Evolutionary conservation across 1,140 invertebrate genomes (phyloP).

Genomic region (Hydropsyche tenuis): DNA sequence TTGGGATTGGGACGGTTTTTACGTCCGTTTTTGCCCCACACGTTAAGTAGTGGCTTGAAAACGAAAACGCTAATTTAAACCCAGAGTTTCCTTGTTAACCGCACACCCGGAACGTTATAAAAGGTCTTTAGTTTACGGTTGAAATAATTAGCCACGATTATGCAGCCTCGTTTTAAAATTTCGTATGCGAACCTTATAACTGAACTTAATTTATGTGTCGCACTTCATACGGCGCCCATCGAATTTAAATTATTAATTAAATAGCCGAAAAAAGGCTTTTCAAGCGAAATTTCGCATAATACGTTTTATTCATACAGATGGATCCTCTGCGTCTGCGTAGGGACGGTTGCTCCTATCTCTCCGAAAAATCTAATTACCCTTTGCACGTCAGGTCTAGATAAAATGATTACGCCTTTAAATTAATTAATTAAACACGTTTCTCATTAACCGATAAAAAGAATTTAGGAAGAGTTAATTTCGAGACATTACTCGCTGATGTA

Average conservation of each 20-base stretch:
- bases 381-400: constrained; percentile 25
- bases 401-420: constrained; percentile 25
- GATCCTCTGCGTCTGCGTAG: constrained; percentile 1
- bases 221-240: too few relatives aligned
- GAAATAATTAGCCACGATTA: too few relatives aligned
- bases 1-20: not conserved
- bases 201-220: too few relatives aligned
- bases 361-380: constrained; percentile 25
- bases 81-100: not conserved
- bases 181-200: too few relatives aligned
- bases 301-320: not conserved
- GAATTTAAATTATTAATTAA: too few relatives aligned
- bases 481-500: too few relatives aligned
- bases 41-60: not conserved
- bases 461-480: constrained; percentile 2
- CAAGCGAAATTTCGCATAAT: not conserved
- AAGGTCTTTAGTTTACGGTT: too few relatives aligned
- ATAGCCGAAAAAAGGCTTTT: not conserved
- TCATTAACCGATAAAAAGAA: constrained; percentile 3
- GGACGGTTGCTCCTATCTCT: constrained; percentile 10
- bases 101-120: not conserved
- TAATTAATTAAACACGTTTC: constrained; percentile 26
- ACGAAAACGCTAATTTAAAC: constrained; percentile 14
- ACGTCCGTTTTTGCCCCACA: not conserved
- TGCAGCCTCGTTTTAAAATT: too few relatives aligned